Base-by-base conservation (phyloP, 35 echinoderm and acorn worm species). In the Lytechinus pictus region DNA sequence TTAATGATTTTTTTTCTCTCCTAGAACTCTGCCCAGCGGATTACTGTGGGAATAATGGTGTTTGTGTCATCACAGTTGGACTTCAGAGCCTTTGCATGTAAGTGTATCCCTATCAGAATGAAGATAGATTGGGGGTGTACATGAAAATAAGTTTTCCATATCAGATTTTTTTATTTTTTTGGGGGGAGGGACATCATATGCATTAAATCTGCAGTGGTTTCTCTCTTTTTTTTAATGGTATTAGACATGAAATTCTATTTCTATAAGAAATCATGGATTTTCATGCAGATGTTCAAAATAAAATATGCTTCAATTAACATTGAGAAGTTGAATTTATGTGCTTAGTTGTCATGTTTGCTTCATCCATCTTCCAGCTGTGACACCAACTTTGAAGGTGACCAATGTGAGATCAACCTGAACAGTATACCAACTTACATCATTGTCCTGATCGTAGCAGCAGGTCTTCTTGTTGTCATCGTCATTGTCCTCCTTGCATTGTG, bases 11-110 rank as follows among this genome's bases (percentile, higher is more conserved):
- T 55, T 19, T 56, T 95, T 29, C 8, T 52, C 56, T 52, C n/a
- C 9, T 89, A 96, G 95, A 96, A 24, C 56, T 96, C 86, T 96
- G 95, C 88, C 66, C 87, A 14, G 27, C 4, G 33, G 89, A 72
- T n/a, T 92, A 92, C 89, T 96, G 95, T 54, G 54, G 86, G 28
- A 96, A 96, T 96, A 28, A 55, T 52, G 95, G 95, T 54, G 86
- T 53, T 1, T 96, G 95, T 92, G 54, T 57, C 3, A 54, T 93
- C 8, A 93, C 91, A 54, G 58, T 56, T 28, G 56, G 95, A 92
- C 57, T 91, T 89, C 60, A 96, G 27, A 96, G 89, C 9, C 55
- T 24, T 9, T 96, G 95, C 89, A 12, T 66, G 95, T 96, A 96
- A 96, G 95, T 96, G 9, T 53, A 33, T 52, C 21, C 66, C 14